Conservation (phyloP, 2,888 invertebrate genomes). For the Caenorhabditis panamensis region DNA sequence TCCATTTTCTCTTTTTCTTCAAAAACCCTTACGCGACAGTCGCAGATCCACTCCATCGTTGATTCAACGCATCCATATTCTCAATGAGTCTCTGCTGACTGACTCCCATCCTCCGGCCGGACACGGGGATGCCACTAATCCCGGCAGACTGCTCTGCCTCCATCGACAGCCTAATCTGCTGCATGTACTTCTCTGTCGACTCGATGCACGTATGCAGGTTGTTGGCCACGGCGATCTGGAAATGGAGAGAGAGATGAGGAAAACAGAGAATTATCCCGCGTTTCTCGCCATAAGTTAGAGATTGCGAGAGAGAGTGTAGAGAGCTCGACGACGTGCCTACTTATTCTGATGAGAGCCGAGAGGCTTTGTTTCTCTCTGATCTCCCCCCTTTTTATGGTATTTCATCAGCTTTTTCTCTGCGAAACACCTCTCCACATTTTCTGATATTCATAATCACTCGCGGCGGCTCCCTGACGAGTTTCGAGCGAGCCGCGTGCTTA, state of each 20-base stretch:
- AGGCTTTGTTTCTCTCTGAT: background rate
- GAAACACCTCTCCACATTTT: background rate
- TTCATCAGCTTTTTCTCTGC: no score
- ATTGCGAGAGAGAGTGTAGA: no score
- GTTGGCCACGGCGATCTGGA: conserved; percentile 89
- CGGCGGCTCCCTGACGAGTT: no score
- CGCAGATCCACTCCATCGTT: conserved; percentile 71
- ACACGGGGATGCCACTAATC: background rate
- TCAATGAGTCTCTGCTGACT: conserved; percentile 75
- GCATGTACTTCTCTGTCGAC: conserved; percentile 84
- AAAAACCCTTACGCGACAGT: conserved; percentile 66
- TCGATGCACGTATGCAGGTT: conserved; percentile 94
- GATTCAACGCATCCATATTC: conserved; percentile 79
- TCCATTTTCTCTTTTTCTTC: background rate
- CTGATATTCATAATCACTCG: no score
- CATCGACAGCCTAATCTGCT: conserved; percentile 69
- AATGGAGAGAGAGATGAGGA: conserved; percentile 6
- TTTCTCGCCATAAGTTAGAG: no score
- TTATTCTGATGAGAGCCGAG: no score
- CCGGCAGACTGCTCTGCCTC: conserved; percentile 50
- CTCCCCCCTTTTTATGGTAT: no score
- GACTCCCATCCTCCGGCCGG: conserved; percentile 57
- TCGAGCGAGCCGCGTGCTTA: no score
- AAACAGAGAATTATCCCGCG: no score
- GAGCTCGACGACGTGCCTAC: no score